Conservation (phyloP, 1,140 invertebrate genomes). For the Potamilus streckersoni region DNA sequence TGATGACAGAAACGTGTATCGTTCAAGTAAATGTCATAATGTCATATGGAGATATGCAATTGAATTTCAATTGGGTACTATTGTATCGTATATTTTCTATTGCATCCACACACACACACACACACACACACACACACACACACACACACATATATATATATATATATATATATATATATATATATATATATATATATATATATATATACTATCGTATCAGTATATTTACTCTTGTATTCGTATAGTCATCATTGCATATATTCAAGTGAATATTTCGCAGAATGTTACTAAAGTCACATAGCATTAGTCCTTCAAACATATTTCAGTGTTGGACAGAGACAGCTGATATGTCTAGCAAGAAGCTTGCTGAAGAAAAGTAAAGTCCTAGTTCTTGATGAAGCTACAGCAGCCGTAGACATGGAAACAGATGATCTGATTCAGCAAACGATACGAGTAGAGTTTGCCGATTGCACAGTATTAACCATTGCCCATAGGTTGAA, state of each 20-base stretch:
- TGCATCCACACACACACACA: too few relatives aligned
- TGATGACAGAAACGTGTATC: too few relatives aligned
- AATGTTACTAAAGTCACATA: not conserved
- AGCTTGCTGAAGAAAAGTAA: conserved; percentile 89
- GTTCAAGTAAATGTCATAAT: too few relatives aligned
- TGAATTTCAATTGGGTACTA: not conserved
- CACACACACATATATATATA: too few relatives aligned
- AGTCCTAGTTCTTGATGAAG: conserved; percentile 95
- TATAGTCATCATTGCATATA: not conserved
- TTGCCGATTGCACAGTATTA: conserved; percentile 88
- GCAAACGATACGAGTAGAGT: conserved; percentile 88
- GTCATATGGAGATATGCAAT: too few relatives aligned
- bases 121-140: too few relatives aligned
- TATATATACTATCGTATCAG: not conserved
- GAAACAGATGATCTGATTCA: conserved; percentile 87
- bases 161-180: too few relatives aligned
- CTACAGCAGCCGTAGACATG: conserved; percentile 78
- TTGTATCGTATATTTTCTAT: not conserved
- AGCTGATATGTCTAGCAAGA: conserved; percentile 87
- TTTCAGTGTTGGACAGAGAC: conserved; percentile 87
- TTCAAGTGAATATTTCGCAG: not conserved
- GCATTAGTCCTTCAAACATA: not conserved
- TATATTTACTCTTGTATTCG: not conserved
- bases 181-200: too few relatives aligned
- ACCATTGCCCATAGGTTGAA: conserved; percentile 96